Percentiles rank a stretch among this genome's conserved stretches.
These are phyloP conservation scores for Alligator mississippiensis DNA, from an alignment of 2,113 vertebrate genomes.

Conservation along the genomic window DNA sequence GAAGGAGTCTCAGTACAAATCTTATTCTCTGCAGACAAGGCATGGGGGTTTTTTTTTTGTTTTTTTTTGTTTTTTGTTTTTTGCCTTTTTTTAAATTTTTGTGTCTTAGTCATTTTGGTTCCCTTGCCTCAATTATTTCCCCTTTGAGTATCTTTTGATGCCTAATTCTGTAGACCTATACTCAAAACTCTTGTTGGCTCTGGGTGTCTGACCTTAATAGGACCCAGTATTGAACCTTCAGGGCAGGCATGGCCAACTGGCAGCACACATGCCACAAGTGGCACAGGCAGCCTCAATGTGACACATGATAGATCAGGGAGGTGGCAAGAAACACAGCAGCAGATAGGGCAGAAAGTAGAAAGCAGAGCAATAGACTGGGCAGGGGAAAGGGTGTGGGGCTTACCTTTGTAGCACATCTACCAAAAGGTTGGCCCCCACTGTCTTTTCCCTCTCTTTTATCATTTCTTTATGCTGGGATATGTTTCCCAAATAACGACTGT, in stretches of 20 bases:
- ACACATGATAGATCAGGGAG: too few species aligned
- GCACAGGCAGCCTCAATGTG: too few species aligned
- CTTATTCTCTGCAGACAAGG: neutral
- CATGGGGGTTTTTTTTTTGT: neutral
- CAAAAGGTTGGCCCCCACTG: too few species aligned
- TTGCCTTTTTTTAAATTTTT: neutral
- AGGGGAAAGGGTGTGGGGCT: too few species aligned
- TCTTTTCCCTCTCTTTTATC: too few species aligned
- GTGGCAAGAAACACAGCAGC: too few species aligned
- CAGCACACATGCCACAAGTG: too few species aligned
- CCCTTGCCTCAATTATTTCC: neutral
- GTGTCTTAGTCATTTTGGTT: neutral
- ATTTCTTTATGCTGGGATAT: neutral
- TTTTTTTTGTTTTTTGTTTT: neutral
- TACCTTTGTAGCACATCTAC: too few species aligned
- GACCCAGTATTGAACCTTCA: neutral
- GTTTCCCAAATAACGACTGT: neutral
- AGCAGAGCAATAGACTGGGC: too few species aligned
- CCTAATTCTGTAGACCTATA: fast-evolving
- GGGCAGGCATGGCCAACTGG: too few species aligned
- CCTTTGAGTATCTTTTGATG: neutral
- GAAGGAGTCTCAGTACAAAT: neutral
- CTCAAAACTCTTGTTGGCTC: neutral
- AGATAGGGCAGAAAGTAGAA: too few species aligned
- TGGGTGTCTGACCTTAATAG: neutral